Evolutionary conservation across 2,797 vertebrate species (phyloP).

Genomic region (Notolabrus celidotus): DNA sequence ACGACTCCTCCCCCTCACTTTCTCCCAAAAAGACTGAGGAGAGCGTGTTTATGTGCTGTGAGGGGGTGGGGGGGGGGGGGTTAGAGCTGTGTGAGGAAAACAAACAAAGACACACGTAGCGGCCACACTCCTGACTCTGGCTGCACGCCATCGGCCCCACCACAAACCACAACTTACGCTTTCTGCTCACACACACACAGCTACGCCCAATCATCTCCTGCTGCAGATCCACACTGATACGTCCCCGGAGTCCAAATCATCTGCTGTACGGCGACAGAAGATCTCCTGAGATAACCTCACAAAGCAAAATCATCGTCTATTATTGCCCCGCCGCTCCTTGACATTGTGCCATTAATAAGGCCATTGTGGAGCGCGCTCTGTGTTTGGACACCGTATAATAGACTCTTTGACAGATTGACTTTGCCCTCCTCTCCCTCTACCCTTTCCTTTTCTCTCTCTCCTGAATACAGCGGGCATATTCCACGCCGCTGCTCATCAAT

Average conservation of each 20-base stretch:
- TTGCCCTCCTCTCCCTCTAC: constrained; percentile 62
- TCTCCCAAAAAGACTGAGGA: constrained; percentile 57
- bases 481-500: constrained; percentile 81
- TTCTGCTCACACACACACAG: constrained; percentile 35
- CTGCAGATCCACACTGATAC: constrained; percentile 71
- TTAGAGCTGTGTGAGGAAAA: constrained; percentile 67
- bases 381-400: constrained; percentile 87
- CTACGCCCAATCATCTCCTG: constrained; percentile 53
- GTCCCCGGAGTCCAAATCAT: constrained; percentile 71
- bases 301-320: constrained; percentile 87
- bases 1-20: constrained; percentile 70
- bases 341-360: constrained; percentile 89
- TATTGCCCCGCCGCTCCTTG: constrained; percentile 82
- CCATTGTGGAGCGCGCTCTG: constrained; percentile 82
- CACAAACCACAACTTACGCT: constrained; percentile 75
- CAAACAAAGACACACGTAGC: constrained; percentile 85
- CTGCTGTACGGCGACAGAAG: constrained; percentile 65
- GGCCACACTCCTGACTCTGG: constrained; percentile 78
- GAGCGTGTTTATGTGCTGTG: constrained; percentile 26
- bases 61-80: not conserved
- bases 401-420: constrained; percentile 88
- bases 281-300: constrained; percentile 83
- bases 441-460: constrained; percentile 36
- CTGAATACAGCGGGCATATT: constrained; percentile 80
- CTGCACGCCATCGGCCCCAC: constrained; percentile 75